Conservation (phyloP, 2,797 vertebrate genomes). For the Poecilia picta region DNA sequence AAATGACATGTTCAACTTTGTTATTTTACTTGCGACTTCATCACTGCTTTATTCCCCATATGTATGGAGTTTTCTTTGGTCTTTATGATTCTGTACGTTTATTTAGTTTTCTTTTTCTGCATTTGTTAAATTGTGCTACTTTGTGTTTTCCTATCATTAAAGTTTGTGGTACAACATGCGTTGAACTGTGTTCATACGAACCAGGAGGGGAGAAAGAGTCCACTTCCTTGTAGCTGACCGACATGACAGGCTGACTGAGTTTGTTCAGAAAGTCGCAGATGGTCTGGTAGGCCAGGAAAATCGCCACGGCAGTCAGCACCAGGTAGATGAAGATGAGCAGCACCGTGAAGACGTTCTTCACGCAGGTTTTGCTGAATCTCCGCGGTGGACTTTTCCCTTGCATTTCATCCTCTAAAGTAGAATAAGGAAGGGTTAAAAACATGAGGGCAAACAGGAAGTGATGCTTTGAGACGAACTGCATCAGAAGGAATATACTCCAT, state of each 20-base stretch:
- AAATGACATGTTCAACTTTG: background rate
- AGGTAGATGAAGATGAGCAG: conserved; percentile 94
- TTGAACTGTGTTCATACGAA: conserved; percentile 57
- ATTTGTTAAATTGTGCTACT: background rate
- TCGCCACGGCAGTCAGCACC: conserved; percentile 90
- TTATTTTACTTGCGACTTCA: background rate
- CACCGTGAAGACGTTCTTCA: conserved; percentile 93
- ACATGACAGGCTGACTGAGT: conserved; percentile 95
- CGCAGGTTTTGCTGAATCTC: conserved; percentile 89
- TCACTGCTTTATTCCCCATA: background rate
- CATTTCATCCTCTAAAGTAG: conserved; percentile 77
- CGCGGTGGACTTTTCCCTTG: conserved; percentile 68
- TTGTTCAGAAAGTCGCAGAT: conserved; percentile 94
- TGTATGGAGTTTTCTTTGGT: background rate
- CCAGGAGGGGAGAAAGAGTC: conserved; percentile 89
- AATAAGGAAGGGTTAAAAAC: background rate
- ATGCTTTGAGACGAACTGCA: background rate
- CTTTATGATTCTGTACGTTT: background rate
- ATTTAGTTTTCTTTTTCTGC: background rate
- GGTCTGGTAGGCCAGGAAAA: conserved; percentile 96
- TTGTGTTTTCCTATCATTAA: background rate
- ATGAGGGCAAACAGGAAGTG: background rate
- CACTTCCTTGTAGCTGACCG: conserved; percentile 94
- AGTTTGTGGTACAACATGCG: too few species aligned
- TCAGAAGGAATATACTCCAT: too few species aligned